Conservation (phyloP, 2,113 vertebrate species). For the Sorex fumeus region DNA sequence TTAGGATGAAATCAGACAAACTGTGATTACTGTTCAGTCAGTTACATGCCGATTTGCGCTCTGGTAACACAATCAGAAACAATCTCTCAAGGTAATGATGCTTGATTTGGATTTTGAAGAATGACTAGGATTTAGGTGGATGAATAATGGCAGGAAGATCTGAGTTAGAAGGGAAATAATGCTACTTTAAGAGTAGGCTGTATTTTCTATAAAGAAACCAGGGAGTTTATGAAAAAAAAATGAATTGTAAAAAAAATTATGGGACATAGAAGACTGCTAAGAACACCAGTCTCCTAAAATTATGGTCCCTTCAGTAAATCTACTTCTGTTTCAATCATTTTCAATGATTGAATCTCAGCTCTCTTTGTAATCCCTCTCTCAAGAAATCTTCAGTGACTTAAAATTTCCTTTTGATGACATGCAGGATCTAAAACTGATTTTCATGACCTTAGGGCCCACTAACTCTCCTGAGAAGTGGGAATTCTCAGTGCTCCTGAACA, state of each 20-base stretch:
- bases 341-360: not conserved
- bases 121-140: not conserved
- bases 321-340: not conserved
- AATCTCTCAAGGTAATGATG: not conserved
- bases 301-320: not conserved
- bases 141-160: not conserved
- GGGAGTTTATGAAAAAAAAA: not conserved
- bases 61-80: not conserved
- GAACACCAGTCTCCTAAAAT: not conserved
- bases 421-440: not conserved
- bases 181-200: not conserved
- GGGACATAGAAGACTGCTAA: not conserved
- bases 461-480: not conserved
- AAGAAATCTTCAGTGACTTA: not conserved
- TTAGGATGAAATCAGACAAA: not conserved
- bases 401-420: not conserved
- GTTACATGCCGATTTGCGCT: not conserved
- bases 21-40: not conserved
- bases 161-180: not conserved
- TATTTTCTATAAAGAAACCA: constrained; percentile 23
- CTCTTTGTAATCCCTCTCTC: not conserved
- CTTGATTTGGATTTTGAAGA: constrained; percentile 34
- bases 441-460: not conserved
- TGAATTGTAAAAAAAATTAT: not conserved
- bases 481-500: not conserved